A percentile compares a stretch with the other conserved stretches of the same genome.
Evolutionary conservation across 2,888 invertebrate genomes (phyloP).

Genomic region (Dysmachus trigonus): DNA sequence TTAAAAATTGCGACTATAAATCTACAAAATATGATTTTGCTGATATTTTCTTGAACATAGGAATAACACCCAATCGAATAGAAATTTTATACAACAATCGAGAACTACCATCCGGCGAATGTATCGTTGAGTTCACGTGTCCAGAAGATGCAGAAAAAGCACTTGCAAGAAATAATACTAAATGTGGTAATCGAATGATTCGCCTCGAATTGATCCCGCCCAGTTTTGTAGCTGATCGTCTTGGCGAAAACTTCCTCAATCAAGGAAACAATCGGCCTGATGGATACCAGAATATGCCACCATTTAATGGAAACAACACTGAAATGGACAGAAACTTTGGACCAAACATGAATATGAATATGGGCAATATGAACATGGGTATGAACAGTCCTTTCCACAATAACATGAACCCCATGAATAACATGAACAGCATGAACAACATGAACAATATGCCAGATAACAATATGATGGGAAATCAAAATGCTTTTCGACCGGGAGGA

Average conservation of each 20-base stretch:
- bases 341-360: not conserved
- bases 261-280: not conserved
- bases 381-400: conserved; percentile 23
- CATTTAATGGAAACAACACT: not conserved
- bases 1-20: conserved; percentile 79
- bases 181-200: conserved; percentile 54
- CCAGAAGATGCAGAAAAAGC: conserved; percentile 72
- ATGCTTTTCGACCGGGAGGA: not conserved
- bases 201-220: conserved; percentile 50
- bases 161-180: conserved; percentile 59
- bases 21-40: conserved; percentile 81
- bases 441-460: not conserved
- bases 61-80: conserved; percentile 78
- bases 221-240: conserved; percentile 30
- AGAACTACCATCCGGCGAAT: conserved; percentile 81
- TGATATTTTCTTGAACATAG: conserved; percentile 81
- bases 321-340: conserved; percentile 2
- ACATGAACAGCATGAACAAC: not conserved
- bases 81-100: conserved; percentile 78
- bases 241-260: conserved; percentile 28
- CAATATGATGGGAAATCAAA: conserved; percentile 11
- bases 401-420: not conserved
- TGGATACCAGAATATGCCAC: not conserved
- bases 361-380: not conserved
- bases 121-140: conserved; percentile 85